Conservation (phyloP, 2,888 invertebrate species). For the Stenoptilia bipunctidactyla region DNA sequence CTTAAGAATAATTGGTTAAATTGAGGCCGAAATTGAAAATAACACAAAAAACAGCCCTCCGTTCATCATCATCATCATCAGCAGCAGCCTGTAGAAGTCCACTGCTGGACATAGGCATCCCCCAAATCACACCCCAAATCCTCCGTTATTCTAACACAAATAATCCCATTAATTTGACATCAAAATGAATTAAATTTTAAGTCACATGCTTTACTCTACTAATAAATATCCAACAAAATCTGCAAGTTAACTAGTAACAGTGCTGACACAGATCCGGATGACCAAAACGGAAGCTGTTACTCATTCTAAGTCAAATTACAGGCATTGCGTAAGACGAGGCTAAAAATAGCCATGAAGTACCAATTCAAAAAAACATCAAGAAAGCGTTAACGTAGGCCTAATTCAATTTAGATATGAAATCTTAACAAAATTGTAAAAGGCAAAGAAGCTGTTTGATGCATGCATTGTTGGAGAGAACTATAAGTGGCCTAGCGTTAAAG, state of each 20-base stretch:
- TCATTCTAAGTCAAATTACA: slow-evolving; percentile 10
- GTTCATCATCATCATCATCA: neutral
- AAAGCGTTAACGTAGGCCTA: slow-evolving; percentile 21
- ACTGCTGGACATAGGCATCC: no score
- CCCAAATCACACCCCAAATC: neutral
- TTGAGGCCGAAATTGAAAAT: no score
- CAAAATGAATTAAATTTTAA: no score
- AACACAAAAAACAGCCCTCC: neutral
- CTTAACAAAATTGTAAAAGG: slow-evolving; percentile 15
- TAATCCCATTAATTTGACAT: no score
- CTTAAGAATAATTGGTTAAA: no score
- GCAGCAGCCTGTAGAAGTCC: no score
- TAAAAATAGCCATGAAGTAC: slow-evolving; percentile 4
- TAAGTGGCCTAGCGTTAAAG: slow-evolving; percentile 27
- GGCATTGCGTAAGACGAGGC: slow-evolving; percentile 14
- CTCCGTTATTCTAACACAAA: neutral
- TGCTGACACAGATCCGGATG: slow-evolving; percentile 1
- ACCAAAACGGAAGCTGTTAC: neutral
- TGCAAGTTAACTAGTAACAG: no score
- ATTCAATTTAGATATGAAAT: no score
- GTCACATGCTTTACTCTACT: no score
- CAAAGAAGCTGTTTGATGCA: slow-evolving; percentile 23
- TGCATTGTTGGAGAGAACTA: slow-evolving; percentile 22
- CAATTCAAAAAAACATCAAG: slow-evolving; percentile 18
- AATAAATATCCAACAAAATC: no score